phyloP scores from a whole-genome alignment of 2,888 invertebrate species.

The Drosophila atripex region DNA sequence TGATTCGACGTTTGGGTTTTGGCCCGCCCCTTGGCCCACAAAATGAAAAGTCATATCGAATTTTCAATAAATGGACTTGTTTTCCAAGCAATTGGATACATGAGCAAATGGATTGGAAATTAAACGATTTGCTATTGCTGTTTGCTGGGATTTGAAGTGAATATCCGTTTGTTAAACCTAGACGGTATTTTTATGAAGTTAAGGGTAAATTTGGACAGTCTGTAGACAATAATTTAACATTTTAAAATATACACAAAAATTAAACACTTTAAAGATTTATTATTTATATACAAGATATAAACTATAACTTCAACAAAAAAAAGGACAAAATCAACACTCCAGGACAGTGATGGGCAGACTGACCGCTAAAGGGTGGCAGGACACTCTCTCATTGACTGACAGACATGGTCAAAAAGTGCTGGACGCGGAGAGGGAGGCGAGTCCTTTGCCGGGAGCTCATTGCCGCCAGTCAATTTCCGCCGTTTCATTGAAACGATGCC shows the following conservation, averaged over 20 bases:
- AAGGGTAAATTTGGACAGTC: too few relatives aligned
- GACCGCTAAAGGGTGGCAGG: constrained; percentile 54
- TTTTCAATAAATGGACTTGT: constrained; percentile 26
- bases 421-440: constrained; percentile 1
- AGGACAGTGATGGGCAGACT: constrained; percentile 15
- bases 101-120: constrained; percentile 36
- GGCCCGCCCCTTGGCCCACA: neutral
- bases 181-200: neutral
- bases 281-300: neutral
- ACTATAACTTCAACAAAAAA: neutral
- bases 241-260: neutral
- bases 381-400: constrained; percentile 27
- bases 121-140: neutral
- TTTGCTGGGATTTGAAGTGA: neutral
- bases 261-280: neutral
- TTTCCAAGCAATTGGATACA: constrained; percentile 31
- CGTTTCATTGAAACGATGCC: constrained; percentile 33
- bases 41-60: constrained; percentile 25
- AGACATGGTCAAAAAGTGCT: constrained; percentile 25
- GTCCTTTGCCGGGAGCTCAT: constrained; percentile 34
- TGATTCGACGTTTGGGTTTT: constrained; percentile 30
- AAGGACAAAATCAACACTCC: neutral
- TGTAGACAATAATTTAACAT: too few relatives aligned
- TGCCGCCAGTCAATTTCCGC: constrained; percentile 75
- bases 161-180: neutral